Percentiles rank a stretch among this genome's conserved stretches.
phyloP scores from a whole-genome alignment of 2,888 invertebrate genomes.

The Hypena proboscidalis region DNA sequence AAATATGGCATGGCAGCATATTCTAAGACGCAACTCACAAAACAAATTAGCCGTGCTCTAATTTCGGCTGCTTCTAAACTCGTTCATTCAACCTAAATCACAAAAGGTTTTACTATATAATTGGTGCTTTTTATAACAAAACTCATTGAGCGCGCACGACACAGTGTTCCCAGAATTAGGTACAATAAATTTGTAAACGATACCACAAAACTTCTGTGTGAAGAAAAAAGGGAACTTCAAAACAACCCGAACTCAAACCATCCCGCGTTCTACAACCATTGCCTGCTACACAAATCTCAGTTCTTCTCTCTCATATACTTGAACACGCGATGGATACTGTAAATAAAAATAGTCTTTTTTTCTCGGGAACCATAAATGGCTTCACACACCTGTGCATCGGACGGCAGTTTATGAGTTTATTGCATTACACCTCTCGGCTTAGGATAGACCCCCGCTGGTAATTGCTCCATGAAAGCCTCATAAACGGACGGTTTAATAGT shows the following conservation, averaged over 20 bases:
- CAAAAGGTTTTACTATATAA: constrained; percentile 68
- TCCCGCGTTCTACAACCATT: constrained; percentile 17
- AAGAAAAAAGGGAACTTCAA: constrained; percentile 46
- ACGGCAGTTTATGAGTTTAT: constrained; percentile 78
- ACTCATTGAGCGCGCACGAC: constrained; percentile 69
- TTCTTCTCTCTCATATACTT: not conserved
- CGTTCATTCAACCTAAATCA: constrained; percentile 48
- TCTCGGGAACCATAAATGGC: constrained; percentile 40
- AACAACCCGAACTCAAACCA: constrained; percentile 16
- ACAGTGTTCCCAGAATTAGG: constrained; percentile 72
- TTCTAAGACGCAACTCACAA: constrained; percentile 26
- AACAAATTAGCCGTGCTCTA: constrained; percentile 42
- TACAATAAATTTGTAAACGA: constrained; percentile 80
- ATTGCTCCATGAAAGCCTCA: constrained; percentile 75
- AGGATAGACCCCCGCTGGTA: constrained; percentile 71
- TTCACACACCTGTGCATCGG: constrained; percentile 70
- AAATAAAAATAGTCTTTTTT: constrained; percentile 15
- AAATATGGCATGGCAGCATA: constrained; percentile 22
- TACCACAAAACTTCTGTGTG: constrained; percentile 81
- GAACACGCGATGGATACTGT: constrained; percentile 24
- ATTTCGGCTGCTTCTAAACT: constrained; percentile 41
- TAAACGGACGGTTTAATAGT: constrained; percentile 65
- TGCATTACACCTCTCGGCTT: constrained; percentile 75
- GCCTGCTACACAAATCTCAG: constrained; percentile 5
- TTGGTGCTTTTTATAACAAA: constrained; percentile 66